These are phyloP conservation scores for Rambutsinella grinnellia DNA, from an alignment of 2,888 invertebrate genomes.

Conservation along the genomic window DNA sequence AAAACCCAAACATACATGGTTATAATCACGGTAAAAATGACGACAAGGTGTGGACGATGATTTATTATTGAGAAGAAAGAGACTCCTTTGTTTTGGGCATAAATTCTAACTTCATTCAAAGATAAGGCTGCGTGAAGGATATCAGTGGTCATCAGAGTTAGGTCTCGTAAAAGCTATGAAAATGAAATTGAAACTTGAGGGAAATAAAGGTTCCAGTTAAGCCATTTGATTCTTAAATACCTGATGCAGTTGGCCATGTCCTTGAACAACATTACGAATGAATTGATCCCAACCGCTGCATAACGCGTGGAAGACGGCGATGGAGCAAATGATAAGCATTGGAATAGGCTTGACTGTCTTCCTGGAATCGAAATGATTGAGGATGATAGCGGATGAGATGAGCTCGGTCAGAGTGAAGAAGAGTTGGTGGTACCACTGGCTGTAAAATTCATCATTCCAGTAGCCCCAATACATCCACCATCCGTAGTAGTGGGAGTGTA, in stretches of 20 bases:
- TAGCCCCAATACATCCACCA: conserved; percentile 81
- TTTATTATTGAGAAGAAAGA: conserved; percentile 68
- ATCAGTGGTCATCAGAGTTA: conserved; percentile 79
- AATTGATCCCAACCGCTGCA: conserved; percentile 79
- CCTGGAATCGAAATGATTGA: conserved; percentile 74
- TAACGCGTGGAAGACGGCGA: conserved; percentile 75
- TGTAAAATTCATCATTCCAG: conserved; percentile 80
- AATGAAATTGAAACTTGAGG: background rate
- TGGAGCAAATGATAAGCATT: conserved; percentile 74
- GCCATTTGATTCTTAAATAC: conserved; percentile 67
- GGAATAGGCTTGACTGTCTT: conserved; percentile 73
- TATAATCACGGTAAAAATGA: conserved; percentile 64
- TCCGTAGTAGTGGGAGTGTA: conserved; percentile 79
- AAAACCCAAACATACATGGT: conserved; percentile 48
- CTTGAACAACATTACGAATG: conserved; percentile 75
- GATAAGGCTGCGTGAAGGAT: conserved; percentile 76
- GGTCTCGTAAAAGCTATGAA: conserved; percentile 74
- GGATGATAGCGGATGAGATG: conserved; percentile 74
- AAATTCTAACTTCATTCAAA: conserved; percentile 67
- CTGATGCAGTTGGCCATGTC: conserved; percentile 78
- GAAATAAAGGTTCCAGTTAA: background rate
- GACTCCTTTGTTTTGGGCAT: conserved; percentile 67
- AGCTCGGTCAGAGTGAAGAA: conserved; percentile 77
- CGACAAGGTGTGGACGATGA: conserved; percentile 68
- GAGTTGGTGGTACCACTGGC: conserved; percentile 79